These are phyloP conservation scores for Drosophila equinoxialis DNA, from an alignment of 1,140 invertebrate genomes.

Conservation along the genomic window DNA sequence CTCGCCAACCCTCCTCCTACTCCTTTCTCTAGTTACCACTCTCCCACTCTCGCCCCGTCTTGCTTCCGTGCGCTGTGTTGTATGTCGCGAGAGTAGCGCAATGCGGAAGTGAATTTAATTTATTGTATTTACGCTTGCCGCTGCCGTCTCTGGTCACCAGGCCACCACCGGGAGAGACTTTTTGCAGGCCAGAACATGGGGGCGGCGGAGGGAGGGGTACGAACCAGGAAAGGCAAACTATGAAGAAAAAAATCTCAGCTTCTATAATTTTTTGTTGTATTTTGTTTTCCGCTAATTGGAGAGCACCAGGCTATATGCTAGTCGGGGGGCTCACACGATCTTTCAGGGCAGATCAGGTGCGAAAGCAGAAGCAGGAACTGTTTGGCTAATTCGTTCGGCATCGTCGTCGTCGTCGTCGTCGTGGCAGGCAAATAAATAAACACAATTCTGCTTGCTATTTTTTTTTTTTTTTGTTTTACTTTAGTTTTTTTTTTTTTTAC, in stretches of 20 bases:
- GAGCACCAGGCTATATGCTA: slow-evolving; percentile 19
- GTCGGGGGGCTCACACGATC: slow-evolving; percentile 18
- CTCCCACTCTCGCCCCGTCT: slow-evolving; percentile 49
- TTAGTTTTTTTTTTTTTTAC: slow-evolving; percentile 36
- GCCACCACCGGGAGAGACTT: slow-evolving; percentile 27
- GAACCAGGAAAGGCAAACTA: slow-evolving; percentile 57
- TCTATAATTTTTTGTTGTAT: slow-evolving; percentile 44
- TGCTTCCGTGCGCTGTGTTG: slow-evolving; percentile 60
- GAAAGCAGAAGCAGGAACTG: slow-evolving; percentile 79
- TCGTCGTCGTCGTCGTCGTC: slow-evolving; percentile 26
- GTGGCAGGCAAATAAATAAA: slow-evolving; percentile 55
- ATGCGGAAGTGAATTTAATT: slow-evolving; percentile 83
- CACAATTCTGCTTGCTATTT: slow-evolving; percentile 57
- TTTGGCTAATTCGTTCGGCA: slow-evolving; percentile 65
- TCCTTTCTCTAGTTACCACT: slow-evolving; percentile 52
- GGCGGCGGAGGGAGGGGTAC: slow-evolving; percentile 4
- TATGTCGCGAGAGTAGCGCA: slow-evolving; percentile 56
- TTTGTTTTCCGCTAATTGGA: slow-evolving; percentile 73
- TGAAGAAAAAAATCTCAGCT: slow-evolving; percentile 41
- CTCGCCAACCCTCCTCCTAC: background rate
- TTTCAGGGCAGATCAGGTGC: slow-evolving; percentile 41
- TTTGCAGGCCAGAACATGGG: background rate
- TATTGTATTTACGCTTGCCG: slow-evolving; percentile 76
- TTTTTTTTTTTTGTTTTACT: slow-evolving; percentile 37
- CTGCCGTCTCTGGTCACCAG: slow-evolving; percentile 48